Evolutionary conservation across 2,797 vertebrate species (phyloP).

Genomic region (Antennarius maculatus): DNA sequence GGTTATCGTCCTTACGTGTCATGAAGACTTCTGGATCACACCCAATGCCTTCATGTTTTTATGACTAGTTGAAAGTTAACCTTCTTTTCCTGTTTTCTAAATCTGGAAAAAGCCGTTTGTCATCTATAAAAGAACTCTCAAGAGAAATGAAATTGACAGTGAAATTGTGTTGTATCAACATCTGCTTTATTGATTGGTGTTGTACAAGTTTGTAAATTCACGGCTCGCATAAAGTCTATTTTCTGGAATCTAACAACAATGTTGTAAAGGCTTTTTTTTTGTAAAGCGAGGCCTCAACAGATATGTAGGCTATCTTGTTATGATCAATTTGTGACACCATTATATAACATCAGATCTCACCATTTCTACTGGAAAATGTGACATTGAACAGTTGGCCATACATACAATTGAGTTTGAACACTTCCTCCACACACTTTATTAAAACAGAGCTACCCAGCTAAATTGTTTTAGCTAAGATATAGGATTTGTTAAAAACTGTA

Average conservation of each 20-base stretch:
- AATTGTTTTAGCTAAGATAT: constrained; percentile 83
- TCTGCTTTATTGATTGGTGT: constrained; percentile 75
- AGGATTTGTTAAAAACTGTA: constrained; percentile 87
- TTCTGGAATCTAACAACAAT: constrained; percentile 48
- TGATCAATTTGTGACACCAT: constrained; percentile 56
- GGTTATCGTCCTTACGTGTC: neutral
- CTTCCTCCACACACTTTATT: constrained; percentile 80
- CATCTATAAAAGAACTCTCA: constrained; percentile 25
- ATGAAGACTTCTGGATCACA: neutral
- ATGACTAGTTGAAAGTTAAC: neutral
- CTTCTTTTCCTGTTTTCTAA: neutral
- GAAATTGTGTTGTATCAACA: constrained; percentile 52
- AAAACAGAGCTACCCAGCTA: constrained; percentile 85
- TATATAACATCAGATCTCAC: constrained; percentile 55
- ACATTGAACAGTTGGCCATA: constrained; percentile 66
- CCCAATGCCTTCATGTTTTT: neutral
- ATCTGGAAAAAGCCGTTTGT: neutral
- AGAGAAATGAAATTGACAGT: constrained; percentile 18
- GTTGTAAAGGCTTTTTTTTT: constrained; percentile 25
- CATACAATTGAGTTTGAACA: constrained; percentile 68
- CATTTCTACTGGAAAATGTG: constrained; percentile 56
- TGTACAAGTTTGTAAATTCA: constrained; percentile 52
- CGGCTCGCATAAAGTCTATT: constrained; percentile 56
- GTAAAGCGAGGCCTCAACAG: constrained; percentile 38
- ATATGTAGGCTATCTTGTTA: constrained; percentile 56